Evolutionary conservation across 2,113 vertebrate genomes (phyloP), one percentile per base, ranked within the genome.

Genomic region (Brachyhypopomus occidentalis): DNA sequence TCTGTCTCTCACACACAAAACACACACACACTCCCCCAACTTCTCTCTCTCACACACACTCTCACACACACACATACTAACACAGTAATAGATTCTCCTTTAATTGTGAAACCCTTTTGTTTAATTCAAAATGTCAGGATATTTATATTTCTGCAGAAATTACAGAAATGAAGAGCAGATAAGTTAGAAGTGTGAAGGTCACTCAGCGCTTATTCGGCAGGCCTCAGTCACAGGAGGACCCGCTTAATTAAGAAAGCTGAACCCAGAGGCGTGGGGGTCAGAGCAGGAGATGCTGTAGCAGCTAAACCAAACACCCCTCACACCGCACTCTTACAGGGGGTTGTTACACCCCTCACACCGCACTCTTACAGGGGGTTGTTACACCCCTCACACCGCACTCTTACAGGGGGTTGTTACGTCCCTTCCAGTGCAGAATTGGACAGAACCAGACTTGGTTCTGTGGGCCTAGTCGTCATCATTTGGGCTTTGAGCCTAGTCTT

Each of bases 1-100:
- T 80, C 77, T 30, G 2, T 30, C 30, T 30, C 45, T 77, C 64
- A 84, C 86, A 71, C 60, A 85, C 78, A 85, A 63, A 30, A 88
- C 82, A 87, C 25, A 58, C 52, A 55, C 23, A 23, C 14, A 84
- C 17, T 17, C 20, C 56, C 20, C 4, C 9, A 19, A 5, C 56
- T 59, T 59, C 16, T 14, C 4, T 30, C 84, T 72, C 12, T 84
- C 77, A 85, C 86, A 36, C 48, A n/a, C 59, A 22, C 58, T 19
- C 30, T n/a, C 78, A 2, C 64, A 2, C 52, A 14, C 52, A 55
- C 52, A 55, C 5, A 9, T 55, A 55, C 20, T 19, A 55, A 62
- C 36, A 77, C 59, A 77, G 5, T 59, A 59, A 17, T 69, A 81
- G 11, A 69, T 63, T 81, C 74, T 58, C 9, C 34, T 52, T 23